Evolutionary conservation across 2,797 vertebrate species (phyloP).

Genomic region (Allobates femoralis): DNA sequence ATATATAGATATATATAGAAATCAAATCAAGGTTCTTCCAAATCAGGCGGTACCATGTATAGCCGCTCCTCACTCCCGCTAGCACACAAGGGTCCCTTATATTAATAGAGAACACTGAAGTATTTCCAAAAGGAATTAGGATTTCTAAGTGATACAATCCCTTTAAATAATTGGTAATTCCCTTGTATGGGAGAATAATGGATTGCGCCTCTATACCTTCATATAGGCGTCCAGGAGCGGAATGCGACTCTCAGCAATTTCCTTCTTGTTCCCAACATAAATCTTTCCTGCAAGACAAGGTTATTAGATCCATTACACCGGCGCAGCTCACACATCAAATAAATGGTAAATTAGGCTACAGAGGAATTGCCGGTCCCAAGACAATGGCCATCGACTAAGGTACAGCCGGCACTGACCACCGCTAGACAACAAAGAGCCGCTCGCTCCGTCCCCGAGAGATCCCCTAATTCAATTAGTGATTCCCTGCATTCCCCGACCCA

Average conservation of each 20-base stretch:
- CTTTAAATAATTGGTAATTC: not conserved
- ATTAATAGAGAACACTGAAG: not conserved
- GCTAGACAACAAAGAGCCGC: not conserved
- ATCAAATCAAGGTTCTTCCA: not conserved
- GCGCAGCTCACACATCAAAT: slow-evolving; percentile 21
- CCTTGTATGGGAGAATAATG: not conserved
- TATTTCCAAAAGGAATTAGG: not conserved
- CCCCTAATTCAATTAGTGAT: not conserved
- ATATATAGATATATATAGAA: too few species aligned
- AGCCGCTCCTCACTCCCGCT: not conserved
- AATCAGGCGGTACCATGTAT: not conserved
- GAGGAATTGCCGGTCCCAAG: not conserved
- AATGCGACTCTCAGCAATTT: slow-evolving; percentile 92
- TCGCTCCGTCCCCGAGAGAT: not conserved
- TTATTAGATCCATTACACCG: slow-evolving; percentile 1
- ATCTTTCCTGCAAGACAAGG: slow-evolving; percentile 83
- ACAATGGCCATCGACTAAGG: not conserved
- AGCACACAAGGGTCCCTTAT: not conserved
- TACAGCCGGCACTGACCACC: not conserved
- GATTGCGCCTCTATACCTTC: slow-evolving; percentile 80
- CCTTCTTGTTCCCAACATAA: slow-evolving; percentile 88
- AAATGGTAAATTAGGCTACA: slow-evolving; percentile 17
- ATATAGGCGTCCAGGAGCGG: slow-evolving; percentile 91
- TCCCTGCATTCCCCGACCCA: too few species aligned
- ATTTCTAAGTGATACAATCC: not conserved